Evolutionary conservation across 2,888 invertebrate species (phyloP).

Genomic region (Plemyria rubiginata): DNA sequence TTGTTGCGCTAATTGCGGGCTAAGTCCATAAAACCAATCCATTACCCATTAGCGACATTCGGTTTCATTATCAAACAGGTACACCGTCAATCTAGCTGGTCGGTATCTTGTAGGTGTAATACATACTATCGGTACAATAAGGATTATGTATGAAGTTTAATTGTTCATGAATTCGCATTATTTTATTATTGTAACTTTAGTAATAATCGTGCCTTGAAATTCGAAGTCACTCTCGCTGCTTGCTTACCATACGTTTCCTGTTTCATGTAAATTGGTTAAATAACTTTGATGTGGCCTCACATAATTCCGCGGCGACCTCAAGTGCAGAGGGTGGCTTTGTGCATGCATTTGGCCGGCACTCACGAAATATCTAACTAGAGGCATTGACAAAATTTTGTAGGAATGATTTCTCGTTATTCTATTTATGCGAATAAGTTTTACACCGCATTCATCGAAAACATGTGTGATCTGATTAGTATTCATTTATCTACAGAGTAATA

Average conservation of each 20-base stretch:
- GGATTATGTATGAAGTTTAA: too few relatives aligned
- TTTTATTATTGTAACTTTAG: background rate
- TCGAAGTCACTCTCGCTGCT: constrained; percentile 12
- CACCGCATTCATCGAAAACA: background rate
- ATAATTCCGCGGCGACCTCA: constrained; percentile 6
- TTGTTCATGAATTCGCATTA: too few relatives aligned
- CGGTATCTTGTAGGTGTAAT: background rate
- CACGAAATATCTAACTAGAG: background rate
- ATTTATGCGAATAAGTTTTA: constrained; percentile 1
- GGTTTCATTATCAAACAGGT: constrained; percentile 15
- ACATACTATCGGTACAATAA: too few relatives aligned
- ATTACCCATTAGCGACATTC: constrained; percentile 28
- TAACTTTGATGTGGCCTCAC: constrained; percentile 18
- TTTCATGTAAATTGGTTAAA: constrained; percentile 19
- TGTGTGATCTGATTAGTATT: background rate
- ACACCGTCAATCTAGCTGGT: background rate
- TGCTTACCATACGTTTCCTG: constrained; percentile 20
- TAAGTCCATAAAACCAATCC: constrained; percentile 5
- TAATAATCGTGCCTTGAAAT: constrained; percentile 18
- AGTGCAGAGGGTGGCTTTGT: constrained; percentile 17
- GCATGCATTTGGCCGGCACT: constrained; percentile 2
- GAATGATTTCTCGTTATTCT: constrained; percentile 9
- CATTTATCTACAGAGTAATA: background rate
- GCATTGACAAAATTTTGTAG: constrained; percentile 7
- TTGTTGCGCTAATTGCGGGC: constrained; percentile 29